phyloP scores from a whole-genome alignment of 2,888 invertebrate species.

The Corythucha ciliata region DNA sequence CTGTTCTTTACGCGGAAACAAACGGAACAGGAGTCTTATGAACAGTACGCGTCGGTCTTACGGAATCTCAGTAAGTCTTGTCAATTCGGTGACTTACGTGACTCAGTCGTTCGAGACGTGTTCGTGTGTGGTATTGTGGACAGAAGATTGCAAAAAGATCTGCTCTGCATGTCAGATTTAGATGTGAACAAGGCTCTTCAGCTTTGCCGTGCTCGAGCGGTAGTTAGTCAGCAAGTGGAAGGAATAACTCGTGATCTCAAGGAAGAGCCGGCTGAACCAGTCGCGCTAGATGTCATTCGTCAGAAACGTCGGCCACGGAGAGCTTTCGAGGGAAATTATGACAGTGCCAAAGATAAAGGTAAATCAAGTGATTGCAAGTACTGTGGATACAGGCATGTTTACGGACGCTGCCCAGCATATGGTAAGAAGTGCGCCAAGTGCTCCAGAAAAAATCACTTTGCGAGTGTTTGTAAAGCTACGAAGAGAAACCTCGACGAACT shows the following conservation, averaged over 20 bases:
- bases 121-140: slow-evolving; percentile 16
- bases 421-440: background rate
- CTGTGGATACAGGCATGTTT: slow-evolving; percentile 10
- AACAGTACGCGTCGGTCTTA: background rate
- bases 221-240: slow-evolving; percentile 4
- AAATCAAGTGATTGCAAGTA: background rate
- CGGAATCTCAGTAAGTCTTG: slow-evolving; percentile 15
- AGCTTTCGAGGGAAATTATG: no score
- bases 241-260: background rate
- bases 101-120: slow-evolving; percentile 9
- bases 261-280: background rate
- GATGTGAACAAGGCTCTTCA: background rate
- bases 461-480: background rate
- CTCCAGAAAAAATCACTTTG: slow-evolving; percentile 1
- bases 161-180: background rate
- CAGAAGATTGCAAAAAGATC: background rate
- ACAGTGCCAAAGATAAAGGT: no score
- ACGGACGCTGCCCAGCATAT: slow-evolving; percentile 6
- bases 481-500: no score
- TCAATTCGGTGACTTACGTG: slow-evolving; percentile 10
- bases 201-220: background rate
- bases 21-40: slow-evolving; percentile 5
- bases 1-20: slow-evolving; percentile 14
- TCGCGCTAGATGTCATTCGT: background rate
- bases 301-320: background rate